Base-by-base conservation (phyloP, 2,797 vertebrate species). In the Orientallactaga sibirica region DNA sequence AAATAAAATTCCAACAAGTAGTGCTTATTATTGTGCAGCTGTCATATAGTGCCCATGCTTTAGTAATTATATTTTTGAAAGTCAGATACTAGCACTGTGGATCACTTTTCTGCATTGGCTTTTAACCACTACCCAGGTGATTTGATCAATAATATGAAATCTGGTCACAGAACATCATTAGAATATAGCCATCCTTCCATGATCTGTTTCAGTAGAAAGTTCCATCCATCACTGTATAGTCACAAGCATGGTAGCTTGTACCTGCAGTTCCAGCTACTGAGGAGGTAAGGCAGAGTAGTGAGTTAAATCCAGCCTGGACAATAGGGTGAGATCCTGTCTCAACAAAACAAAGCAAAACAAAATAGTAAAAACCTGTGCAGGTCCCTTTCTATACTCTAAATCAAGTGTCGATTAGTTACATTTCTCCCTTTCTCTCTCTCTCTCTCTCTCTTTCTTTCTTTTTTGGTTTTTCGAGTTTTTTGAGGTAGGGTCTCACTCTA, bases 1-100 rank as follows among this genome's bases (percentile, higher is more conserved):
- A 94, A 94, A 90, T 89, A 78, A 62, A 93, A n/a, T 86, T 43
- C 77, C 48, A 87, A 62, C 71, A 79, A 82, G 71, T 82, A 61
- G 62, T 91, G 55, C 68, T 96, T 94, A 82, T 75, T 88, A 91
- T 55, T 71, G 61, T 92, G 76, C 27, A 58, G 73, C 58, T 81
- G n/a, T n/a, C 37, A 1, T 20, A 85, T 61, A 78, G 11, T 89
- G 25, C 78, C 58, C 55, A 70, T 1, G 66, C 62, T 91, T 92
- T 41, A 75, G 22, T 76, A 55, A 81, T 27, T 73, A 41, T 94
- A 58, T 80, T 96, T 94, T 91, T 86, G 62, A 82, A 93, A 85
- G 73, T 94, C 76, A 88, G 19, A 86, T 96, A 87, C 43, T 94
- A 85, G 24, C 55, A 62, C 24, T 33, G 29, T 16, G 9, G 88